Evolutionary conservation across 1,140 invertebrate species (phyloP).

Genomic region (Aethina tumida): DNA sequence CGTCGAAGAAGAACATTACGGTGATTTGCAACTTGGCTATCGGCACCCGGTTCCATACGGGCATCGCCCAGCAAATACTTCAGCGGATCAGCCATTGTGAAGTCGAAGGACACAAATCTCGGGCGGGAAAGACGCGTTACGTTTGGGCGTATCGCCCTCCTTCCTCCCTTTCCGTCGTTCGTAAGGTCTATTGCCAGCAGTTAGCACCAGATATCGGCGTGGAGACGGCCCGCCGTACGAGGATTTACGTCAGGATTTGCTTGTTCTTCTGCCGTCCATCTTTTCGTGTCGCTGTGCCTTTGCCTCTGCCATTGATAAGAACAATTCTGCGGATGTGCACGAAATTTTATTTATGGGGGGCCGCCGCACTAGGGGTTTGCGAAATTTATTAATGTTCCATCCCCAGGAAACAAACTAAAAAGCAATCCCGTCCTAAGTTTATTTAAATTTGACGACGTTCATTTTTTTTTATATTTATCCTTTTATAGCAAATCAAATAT

Average conservation of each 20-base stretch:
- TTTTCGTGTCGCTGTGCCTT: constrained; percentile 24
- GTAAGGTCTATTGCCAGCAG: background rate
- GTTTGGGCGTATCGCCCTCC: constrained; percentile 11
- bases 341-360: too few species aligned
- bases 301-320: constrained; percentile 25
- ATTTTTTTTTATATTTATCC: too few species aligned
- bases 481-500: too few species aligned
- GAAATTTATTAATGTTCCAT: too few species aligned
- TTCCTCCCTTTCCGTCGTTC: background rate
- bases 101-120: constrained; percentile 30
- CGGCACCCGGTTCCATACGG: constrained; percentile 27
- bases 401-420: too few species aligned
- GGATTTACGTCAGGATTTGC: constrained; percentile 15
- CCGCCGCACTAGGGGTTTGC: too few species aligned
- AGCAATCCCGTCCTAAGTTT: too few species aligned
- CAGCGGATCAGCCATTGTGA: constrained; percentile 32
- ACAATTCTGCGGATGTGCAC: constrained; percentile 22
- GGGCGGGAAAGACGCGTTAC: constrained; percentile 21
- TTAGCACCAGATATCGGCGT: background rate
- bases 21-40: constrained; percentile 33
- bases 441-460: too few species aligned
- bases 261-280: constrained; percentile 28
- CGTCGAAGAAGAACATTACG: constrained; percentile 29
- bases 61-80: too few species aligned
- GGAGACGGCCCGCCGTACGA: constrained; percentile 6